These are phyloP conservation scores for Drosophila colorata DNA, from an alignment of 2,888 invertebrate species.

Conservation along the genomic window DNA sequence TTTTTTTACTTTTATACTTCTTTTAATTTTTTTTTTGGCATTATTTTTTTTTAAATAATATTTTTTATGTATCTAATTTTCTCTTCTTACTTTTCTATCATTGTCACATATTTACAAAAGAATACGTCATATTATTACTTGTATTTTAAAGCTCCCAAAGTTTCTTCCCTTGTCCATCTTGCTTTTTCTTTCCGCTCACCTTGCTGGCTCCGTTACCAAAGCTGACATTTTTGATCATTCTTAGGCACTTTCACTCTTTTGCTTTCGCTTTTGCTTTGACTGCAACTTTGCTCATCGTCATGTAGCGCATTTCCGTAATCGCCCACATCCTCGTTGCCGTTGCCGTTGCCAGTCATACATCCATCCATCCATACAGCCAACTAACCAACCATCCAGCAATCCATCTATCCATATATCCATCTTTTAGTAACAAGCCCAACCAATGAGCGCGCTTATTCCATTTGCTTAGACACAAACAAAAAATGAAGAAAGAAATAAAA, in stretches of 20 bases:
- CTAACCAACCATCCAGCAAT: conserved; percentile 15
- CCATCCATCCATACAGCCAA: conserved; percentile 14
- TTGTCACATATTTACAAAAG: too few relatives aligned
- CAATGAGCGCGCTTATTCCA: conserved; percentile 80
- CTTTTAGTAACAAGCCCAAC: conserved; percentile 65
- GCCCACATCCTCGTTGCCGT: conserved; percentile 38
- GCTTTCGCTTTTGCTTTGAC: conserved; percentile 39
- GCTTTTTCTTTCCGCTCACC: not conserved
- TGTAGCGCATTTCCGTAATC: conserved; percentile 55
- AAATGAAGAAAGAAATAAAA: conserved; percentile 17
- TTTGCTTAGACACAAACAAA: conserved; percentile 78
- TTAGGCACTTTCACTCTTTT: conserved; percentile 34
- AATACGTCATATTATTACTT: too few relatives aligned
- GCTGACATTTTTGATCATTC: conserved; percentile 19
- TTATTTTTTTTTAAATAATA: too few relatives aligned
- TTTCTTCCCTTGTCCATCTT: not conserved
- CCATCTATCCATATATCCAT: conserved; percentile 51
- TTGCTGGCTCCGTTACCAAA: not conserved
- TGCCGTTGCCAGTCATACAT: conserved; percentile 13
- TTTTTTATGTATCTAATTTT: too few relatives aligned
- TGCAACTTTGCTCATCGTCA: conserved; percentile 19
- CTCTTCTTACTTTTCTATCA: too few relatives aligned
- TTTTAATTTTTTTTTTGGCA: too few relatives aligned
- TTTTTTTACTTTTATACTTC: too few relatives aligned
- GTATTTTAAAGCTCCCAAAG: too few relatives aligned